Percentiles rank a stretch among this genome's conserved stretches.
Conservation (phyloP, 2,888 invertebrate genomes). For the Sphaerophoria rueppellii region DNA sequence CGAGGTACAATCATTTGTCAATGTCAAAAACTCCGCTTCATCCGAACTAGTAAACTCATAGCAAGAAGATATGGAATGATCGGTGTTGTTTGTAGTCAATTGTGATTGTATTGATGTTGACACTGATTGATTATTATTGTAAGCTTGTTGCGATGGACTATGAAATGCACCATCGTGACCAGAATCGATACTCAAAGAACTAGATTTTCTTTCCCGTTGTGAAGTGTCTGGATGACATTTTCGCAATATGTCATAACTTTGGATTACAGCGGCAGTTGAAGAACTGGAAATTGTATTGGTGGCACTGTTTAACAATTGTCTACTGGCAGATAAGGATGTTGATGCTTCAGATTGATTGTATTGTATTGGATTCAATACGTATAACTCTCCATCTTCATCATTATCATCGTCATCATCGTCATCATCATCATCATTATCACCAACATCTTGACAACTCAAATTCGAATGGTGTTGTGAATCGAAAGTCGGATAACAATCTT, state of each 20-base stretch:
- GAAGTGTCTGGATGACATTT: conserved; percentile 35
- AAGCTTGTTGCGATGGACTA: conserved; percentile 82
- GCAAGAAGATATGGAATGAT: conserved; percentile 72
- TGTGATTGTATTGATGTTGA: conserved; percentile 82
- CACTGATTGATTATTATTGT: conserved; percentile 82
- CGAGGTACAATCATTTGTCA: conserved; percentile 42
- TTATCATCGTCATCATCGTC: conserved; percentile 59
- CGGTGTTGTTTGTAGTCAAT: conserved; percentile 83
- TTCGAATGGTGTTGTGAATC: too few relatives aligned
- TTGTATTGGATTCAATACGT: conserved; percentile 48
- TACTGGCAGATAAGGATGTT: conserved; percentile 27
- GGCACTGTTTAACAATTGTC: conserved; percentile 6
- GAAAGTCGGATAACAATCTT: too few relatives aligned
- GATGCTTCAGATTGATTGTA: conserved; percentile 73
- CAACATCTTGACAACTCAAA: conserved; percentile 4
- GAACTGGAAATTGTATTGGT: conserved; percentile 55
- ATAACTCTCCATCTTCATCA: conserved; percentile 61
- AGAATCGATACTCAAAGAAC: conserved; percentile 78
- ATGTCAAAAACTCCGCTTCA: conserved; percentile 67
- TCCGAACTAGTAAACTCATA: conserved; percentile 72
- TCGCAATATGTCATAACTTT: conserved; percentile 12
- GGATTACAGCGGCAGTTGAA: conserved; percentile 11
- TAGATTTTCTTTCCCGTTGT: conserved; percentile 75
- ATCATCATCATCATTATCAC: conserved; percentile 29
- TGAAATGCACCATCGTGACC: conserved; percentile 79